phyloP scores from a whole-genome alignment of 2,113 vertebrate genomes.

The Rhabdornis inornatus region DNA sequence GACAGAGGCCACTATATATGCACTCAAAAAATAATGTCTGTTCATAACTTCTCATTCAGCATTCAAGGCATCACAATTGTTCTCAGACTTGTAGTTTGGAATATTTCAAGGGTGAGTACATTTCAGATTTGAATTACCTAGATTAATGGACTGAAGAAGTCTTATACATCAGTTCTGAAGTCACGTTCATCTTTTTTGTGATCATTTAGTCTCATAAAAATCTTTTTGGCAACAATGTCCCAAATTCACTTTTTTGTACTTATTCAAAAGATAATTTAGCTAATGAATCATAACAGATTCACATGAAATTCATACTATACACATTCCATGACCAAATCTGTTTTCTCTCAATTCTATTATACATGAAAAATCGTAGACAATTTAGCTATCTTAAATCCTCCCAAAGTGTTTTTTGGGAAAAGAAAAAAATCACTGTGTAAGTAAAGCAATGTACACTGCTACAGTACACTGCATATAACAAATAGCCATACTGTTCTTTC shows the following conservation, averaged over 20 bases:
- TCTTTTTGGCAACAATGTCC: not conserved
- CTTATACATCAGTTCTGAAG: not conserved
- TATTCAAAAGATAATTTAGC: not conserved
- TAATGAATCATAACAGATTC: not conserved
- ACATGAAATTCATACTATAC: not conserved
- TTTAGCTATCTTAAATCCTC: not conserved
- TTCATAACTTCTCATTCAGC: not conserved
- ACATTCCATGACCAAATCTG: not conserved
- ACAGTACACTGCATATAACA: not conserved
- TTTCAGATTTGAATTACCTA: not conserved
- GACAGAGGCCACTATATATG: not conserved
- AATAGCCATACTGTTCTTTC: not conserved
- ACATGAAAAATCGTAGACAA: not conserved
- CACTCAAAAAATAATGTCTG: not conserved
- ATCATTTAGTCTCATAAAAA: not conserved
- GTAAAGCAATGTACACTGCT: not conserved
- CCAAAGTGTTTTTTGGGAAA: fast-evolving
- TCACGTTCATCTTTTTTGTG: not conserved
- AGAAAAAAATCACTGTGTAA: not conserved
- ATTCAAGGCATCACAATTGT: not conserved
- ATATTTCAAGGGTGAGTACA: not conserved
- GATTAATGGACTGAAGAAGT: not conserved
- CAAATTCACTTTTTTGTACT: not conserved
- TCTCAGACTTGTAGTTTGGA: not conserved
- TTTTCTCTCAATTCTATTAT: not conserved